Conservation (phyloP, 35 echinoderm and acorn worm genomes). For the Ophioderma brevispina region DNA sequence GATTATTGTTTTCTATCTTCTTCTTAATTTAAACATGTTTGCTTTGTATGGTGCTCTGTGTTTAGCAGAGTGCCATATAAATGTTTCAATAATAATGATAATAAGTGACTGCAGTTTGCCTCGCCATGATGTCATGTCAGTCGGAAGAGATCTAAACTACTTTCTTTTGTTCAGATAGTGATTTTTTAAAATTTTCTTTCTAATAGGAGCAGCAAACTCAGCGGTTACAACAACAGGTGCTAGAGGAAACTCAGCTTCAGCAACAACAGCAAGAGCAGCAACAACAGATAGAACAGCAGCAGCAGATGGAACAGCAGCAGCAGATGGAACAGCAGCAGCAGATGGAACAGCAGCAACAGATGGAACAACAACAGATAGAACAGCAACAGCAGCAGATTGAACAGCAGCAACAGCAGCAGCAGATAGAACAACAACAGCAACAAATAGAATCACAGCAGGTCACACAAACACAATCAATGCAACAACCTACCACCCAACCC, state of each 20-base stretch:
- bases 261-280: neutral
- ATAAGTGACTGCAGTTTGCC: neutral
- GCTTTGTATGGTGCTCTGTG: no score
- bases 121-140: neutral
- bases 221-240: neutral
- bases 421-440: conserved; percentile 65
- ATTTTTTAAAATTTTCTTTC: neutral
- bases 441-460: conserved; percentile 54
- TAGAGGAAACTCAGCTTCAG: neutral
- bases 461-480: neutral
- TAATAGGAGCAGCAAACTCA: neutral
- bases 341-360: neutral
- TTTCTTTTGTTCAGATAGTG: neutral
- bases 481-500: conserved; percentile 38
- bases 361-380: neutral
- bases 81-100: neutral
- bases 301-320: conserved; percentile 16
- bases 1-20: no score
- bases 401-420: conserved; percentile 35
- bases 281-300: no score
- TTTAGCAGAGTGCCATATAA: no score
- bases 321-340: neutral
- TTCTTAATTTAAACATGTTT: no score
- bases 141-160: neutral
- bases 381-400: conserved; percentile 7